These are phyloP conservation scores for Sinelater perroti DNA, from an alignment of 2,888 invertebrate species.

Conservation along the genomic window DNA sequence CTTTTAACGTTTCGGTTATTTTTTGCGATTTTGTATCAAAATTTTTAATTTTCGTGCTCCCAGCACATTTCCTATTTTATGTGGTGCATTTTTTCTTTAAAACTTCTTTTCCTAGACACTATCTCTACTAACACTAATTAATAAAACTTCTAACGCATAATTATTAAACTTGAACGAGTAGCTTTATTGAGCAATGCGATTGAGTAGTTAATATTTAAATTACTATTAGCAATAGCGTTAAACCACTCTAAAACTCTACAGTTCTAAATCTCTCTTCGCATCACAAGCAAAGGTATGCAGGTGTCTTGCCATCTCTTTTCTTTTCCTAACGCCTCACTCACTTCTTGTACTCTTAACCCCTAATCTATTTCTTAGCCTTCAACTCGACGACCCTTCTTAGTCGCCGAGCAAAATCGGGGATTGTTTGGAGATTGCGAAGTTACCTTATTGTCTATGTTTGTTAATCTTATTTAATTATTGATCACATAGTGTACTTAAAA, in stretches of 20 bases:
- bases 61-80: constrained; percentile 20
- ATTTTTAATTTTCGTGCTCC: constrained; percentile 6
- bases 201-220: constrained; percentile 28
- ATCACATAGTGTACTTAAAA: constrained; percentile 15
- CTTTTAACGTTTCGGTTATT: background rate
- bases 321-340: no score
- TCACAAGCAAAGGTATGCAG: constrained; percentile 11
- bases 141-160: no score
- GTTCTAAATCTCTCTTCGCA: no score
- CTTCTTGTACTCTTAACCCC: constrained; percentile 6
- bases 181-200: no score
- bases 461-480: constrained; percentile 26
- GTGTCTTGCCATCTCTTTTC: constrained; percentile 20
- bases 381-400: background rate
- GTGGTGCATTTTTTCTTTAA: no score
- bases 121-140: background rate
- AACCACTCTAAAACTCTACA: no score
- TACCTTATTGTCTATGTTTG: constrained; percentile 18
- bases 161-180: no score
- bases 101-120: no score
- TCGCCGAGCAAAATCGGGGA: constrained; percentile 4
- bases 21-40: constrained; percentile 6
- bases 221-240: constrained; percentile 5
- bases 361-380: constrained; percentile 10
- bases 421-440: constrained; percentile 19